Percentiles rank a stretch among this genome's conserved stretches.
Evolutionary conservation across 2,797 vertebrate species (phyloP).

Genomic region (Luscinia luscinia): DNA sequence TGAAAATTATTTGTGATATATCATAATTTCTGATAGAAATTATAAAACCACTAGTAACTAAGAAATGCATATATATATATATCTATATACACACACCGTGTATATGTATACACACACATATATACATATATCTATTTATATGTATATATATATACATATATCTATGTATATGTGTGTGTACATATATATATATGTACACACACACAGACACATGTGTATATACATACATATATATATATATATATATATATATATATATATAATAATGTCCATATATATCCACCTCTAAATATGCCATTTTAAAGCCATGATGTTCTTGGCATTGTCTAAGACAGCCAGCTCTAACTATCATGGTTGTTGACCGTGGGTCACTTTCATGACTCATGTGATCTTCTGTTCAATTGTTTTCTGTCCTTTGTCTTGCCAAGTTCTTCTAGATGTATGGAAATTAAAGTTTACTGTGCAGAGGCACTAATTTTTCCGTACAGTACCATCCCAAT

Average conservation of each 20-base stretch:
- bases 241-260: too few relatives aligned
- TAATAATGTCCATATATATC: neutral
- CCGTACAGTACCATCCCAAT: neutral
- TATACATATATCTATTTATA: fast-evolving
- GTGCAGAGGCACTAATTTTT: fast-evolving
- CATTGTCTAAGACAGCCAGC: neutral
- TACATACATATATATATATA: too few relatives aligned
- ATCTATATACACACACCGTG: too few relatives aligned
- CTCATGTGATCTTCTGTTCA: neutral
- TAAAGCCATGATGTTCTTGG: neutral
- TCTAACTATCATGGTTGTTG: neutral
- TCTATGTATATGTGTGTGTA: too few relatives aligned
- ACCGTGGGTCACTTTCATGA: neutral
- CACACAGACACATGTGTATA: too few relatives aligned
- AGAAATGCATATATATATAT: too few relatives aligned
- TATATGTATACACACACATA: too few relatives aligned
- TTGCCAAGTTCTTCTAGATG: neutral
- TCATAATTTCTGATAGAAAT: neutral
- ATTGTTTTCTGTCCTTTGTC: neutral
- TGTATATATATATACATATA: too few relatives aligned
- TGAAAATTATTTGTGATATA: neutral
- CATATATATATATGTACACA: too few relatives aligned
- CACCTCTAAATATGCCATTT: neutral
- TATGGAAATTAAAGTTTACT: neutral
- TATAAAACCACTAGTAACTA: neutral